Base-by-base conservation (phyloP, 2,797 vertebrate genomes). In the Salarias fasciatus region DNA sequence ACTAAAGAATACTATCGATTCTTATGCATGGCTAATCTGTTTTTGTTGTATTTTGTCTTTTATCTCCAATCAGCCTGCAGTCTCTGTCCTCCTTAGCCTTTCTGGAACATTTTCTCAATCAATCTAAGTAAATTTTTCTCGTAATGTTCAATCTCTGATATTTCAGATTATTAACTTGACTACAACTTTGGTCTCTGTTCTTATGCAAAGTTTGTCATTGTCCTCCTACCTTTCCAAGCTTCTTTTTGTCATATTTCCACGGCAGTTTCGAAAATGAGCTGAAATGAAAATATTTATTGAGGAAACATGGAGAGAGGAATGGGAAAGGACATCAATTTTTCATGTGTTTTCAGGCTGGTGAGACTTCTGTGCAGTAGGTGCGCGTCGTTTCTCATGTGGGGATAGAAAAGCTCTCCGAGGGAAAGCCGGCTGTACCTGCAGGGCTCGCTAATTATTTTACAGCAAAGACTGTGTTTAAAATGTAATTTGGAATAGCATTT, bases 201-300 rank as follows among this genome's bases (percentile, higher is more conserved):
- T 9, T 12, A 18, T 42, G 47, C n/a, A n/a, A n/a, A 35, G 33
- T 9, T 9, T 35, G 33, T 35, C 33, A 11, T 47, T 36, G 38
- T 55, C 5, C 13, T 38, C 14, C 13, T 56, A 5, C 44, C 45
- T 57, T 52, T 56, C 35, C 24, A 15, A 10, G 44, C 47, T 30
- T 36, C 18, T 33, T 35, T 24, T 42, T n/a, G n/a, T 35, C 56
- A 37, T 6, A 50, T 49, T 47, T 60, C 30, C 35, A 11, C 33
- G 3, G 28, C 45, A 53, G 56, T 40, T 44, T 40, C 37, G 53
- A 63, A 58, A 60, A 56, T 66, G 38, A 69, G 60, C 24, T 11
- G 0, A 5, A 11, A 65, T 85, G 4, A 77, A n/a, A 86, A 83
- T 84, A 84, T 84, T 73, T 59, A 88, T 67, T 11, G 36, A 59